Evolutionary conservation across 64 coral and sea anemone species (phyloP), one percentile per base, ranked within the genome.

Genomic region (Cladopsammia gracilis): DNA sequence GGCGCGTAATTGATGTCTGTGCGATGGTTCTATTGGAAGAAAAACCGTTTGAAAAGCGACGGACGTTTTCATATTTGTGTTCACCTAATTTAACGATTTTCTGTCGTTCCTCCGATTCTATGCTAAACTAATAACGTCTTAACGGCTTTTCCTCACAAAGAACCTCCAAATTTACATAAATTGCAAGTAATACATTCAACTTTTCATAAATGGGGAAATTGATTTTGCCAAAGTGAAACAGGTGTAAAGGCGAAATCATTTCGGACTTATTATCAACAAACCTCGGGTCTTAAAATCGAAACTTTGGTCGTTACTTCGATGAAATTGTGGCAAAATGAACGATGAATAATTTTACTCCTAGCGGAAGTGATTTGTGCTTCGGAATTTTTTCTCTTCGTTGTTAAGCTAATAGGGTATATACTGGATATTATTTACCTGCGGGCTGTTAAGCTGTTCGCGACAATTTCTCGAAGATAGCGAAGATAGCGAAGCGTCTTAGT

Each of bases 191-290:
- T 84, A 66, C 61, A 84, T 84, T 84, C 80, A 84, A 67, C 80
- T 84, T 84, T 84, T 84, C 80, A 84, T 84, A 84, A 84, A 84
- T 84, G 62, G 80, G 80, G 62, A 84, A 84, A 84, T 84, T 84
- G 80, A 68, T 84, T 84, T 84, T 84, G 62, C 18, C 80, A 84
- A 84, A 84, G 64, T 49, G 80, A 68, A 84, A 84, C 80, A 84
- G 80, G 80, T 84, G 80, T 84, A 84, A 50, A 75, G 44, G 80
- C 60, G 10, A 84, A 84, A 84, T 84, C 20, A 84, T 84, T 68
- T 84, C 80, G 80, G 58, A 61, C 80, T 67, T 68, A 84, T 84
- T 84, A 84, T 66, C 80, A 66, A 67, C 62, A 84, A 62, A 67
- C 61, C 80, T 84, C 58, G 62, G 61, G 43, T 49, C 80, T 20